These are phyloP conservation scores for Panzeria rudis DNA, from an alignment of 2,888 invertebrate species.

Conservation along the genomic window DNA sequence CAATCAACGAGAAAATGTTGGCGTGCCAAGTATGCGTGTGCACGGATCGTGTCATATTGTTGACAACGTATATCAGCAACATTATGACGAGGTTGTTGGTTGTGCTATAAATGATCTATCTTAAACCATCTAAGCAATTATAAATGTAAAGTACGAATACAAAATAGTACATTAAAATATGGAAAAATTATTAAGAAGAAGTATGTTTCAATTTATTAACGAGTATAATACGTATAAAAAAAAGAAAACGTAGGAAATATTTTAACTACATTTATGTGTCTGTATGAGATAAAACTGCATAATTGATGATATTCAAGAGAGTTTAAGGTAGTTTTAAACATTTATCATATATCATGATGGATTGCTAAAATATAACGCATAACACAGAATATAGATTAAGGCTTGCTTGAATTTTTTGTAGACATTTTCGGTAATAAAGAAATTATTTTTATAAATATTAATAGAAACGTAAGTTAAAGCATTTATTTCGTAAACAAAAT, in stretches of 20 bases:
- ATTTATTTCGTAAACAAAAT: not conserved
- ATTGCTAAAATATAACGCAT: slow-evolving; percentile 38
- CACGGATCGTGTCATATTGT: slow-evolving; percentile 66
- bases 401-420: slow-evolving; percentile 7
- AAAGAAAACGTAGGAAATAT: not conserved
- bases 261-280: not conserved
- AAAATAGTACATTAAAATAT: slow-evolving; percentile 29
- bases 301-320: slow-evolving; percentile 58
- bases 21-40: slow-evolving; percentile 68
- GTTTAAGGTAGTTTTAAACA: slow-evolving; percentile 51
- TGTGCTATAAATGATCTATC: slow-evolving; percentile 46
- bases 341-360: slow-evolving; percentile 48
- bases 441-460: slow-evolving; percentile 24
- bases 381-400: not conserved
- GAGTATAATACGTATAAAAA: not conserved
- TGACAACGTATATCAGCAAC: slow-evolving; percentile 71
- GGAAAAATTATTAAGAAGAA: slow-evolving; percentile 39
- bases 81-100: slow-evolving; percentile 37
- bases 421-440: slow-evolving; percentile 43
- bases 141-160: slow-evolving; percentile 43
- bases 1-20: slow-evolving; percentile 67
- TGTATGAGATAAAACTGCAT: not conserved
- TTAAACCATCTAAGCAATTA: slow-evolving; percentile 52
- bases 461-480: not conserved
- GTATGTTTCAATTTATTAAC: slow-evolving; percentile 19